A percentile compares a stretch with the other conserved stretches of the same genome.
These are phyloP conservation scores for Cinclus mexicanus DNA, from an alignment of 2,113 vertebrate genomes.

Conservation along the genomic window DNA sequence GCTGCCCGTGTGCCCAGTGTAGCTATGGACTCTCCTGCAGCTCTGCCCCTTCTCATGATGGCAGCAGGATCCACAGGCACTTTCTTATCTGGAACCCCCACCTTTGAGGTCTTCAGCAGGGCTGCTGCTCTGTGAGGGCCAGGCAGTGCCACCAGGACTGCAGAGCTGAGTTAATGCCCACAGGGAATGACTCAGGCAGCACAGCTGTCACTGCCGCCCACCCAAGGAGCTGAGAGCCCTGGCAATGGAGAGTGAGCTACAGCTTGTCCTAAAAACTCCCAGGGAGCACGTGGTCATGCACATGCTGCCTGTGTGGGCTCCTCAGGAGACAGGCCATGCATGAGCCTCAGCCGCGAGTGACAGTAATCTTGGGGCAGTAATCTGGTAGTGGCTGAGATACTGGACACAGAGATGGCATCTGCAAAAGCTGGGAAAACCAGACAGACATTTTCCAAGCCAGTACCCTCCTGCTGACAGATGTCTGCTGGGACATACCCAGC, in stretches of 20 bases:
- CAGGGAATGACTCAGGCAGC: neutral
- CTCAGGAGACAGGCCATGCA: fast-evolving
- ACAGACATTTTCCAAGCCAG: neutral
- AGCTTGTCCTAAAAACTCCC: neutral
- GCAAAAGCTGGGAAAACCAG: neutral
- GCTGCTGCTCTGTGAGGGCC: neutral
- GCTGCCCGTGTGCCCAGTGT: fast-evolving
- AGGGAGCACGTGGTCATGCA: neutral
- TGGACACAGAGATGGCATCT: neutral
- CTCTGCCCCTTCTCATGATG: neutral
- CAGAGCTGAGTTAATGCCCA: neutral
- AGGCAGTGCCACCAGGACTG: neutral
- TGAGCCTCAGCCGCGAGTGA: neutral
- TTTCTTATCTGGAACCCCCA: neutral
- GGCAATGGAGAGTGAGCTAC: neutral
- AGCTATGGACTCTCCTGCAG: too few relatives aligned
- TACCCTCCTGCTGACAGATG: neutral
- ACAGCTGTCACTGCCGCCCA: neutral
- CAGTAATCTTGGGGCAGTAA: too few relatives aligned
- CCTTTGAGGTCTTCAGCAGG: neutral
- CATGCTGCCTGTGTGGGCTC: fast-evolving
- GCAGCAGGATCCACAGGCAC: neutral
- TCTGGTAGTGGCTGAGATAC: neutral
- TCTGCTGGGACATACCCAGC: neutral
- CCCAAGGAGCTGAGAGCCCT: neutral